A percentile compares a stretch with the other conserved stretches of the same genome.
phyloP scores from a whole-genome alignment of 2,888 invertebrate genomes.

The Rhingia rostrata region DNA sequence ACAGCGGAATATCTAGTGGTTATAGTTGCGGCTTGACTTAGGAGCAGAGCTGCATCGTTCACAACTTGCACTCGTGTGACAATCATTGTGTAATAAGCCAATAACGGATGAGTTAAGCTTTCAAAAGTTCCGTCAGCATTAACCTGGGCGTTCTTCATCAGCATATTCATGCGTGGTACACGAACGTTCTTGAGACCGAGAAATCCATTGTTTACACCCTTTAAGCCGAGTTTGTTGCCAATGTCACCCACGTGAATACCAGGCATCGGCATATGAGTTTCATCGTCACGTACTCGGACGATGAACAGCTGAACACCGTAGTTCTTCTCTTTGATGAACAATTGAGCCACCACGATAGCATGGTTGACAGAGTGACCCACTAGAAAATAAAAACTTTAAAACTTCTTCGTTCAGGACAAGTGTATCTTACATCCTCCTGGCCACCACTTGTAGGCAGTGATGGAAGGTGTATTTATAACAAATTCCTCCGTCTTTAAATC shows the following conservation, averaged over 20 bases:
- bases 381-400: too few species aligned
- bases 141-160: constrained; percentile 96
- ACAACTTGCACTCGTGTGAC: constrained; percentile 94
- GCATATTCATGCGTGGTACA: constrained; percentile 93
- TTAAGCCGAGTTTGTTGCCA: constrained; percentile 95
- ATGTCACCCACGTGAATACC: constrained; percentile 97
- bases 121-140: constrained; percentile 95
- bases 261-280: constrained; percentile 92
- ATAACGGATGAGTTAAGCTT: constrained; percentile 90
- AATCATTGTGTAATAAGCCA: constrained; percentile 94
- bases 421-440: constrained; percentile 87
- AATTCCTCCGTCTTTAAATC: constrained; percentile 92
- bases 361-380: constrained; percentile 96
- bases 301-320: constrained; percentile 97
- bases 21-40: constrained; percentile 93
- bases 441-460: constrained; percentile 98
- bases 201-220: constrained; percentile 95
- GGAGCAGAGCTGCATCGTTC: constrained; percentile 88
- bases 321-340: constrained; percentile 90
- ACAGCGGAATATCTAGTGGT: constrained; percentile 95
- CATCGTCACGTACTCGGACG: constrained; percentile 93
- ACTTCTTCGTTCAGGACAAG: too few species aligned
- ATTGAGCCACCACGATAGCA: constrained; percentile 94
- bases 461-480: constrained; percentile 91
- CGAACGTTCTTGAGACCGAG: constrained; percentile 92